phyloP scores from a whole-genome alignment of 23 tunicate species.

The Halocynthia aurantium region DNA sequence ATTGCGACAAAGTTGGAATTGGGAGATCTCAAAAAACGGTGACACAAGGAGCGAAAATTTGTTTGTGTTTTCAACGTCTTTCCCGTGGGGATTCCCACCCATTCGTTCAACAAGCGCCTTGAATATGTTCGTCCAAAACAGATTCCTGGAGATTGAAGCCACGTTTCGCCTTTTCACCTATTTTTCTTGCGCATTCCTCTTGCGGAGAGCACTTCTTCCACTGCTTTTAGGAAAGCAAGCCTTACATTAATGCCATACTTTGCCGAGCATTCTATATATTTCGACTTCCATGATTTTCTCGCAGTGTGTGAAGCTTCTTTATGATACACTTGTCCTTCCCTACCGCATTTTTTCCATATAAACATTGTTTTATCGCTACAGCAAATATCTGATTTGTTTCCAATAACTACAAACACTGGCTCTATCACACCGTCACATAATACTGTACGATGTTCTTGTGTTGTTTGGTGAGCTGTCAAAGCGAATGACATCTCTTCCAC shows the following conservation, averaged over 20 bases:
- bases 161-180: no score
- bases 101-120: no score
- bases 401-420: constrained; percentile 3
- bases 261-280: constrained; percentile 34
- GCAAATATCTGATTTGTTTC: not conserved
- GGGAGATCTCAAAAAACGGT: no score
- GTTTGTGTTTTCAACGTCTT: no score
- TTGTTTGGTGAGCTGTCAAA: no score
- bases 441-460: not conserved
- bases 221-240: not conserved
- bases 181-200: constrained; percentile 11
- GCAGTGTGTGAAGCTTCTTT: constrained; percentile 15
- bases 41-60: no score
- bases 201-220: constrained; percentile 8
- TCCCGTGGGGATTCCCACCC: no score
- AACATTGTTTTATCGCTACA: not conserved
- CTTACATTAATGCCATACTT: constrained; percentile 37
- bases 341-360: constrained; percentile 1
- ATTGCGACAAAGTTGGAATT: no score
- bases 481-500: no score
- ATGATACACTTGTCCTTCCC: no score
- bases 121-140: no score
- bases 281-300: constrained; percentile 29
- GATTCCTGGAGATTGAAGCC: no score
- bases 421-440: not conserved